Evolutionary conservation across 2,113 vertebrate species (phyloP).

Genomic region (Grallaria varia): DNA sequence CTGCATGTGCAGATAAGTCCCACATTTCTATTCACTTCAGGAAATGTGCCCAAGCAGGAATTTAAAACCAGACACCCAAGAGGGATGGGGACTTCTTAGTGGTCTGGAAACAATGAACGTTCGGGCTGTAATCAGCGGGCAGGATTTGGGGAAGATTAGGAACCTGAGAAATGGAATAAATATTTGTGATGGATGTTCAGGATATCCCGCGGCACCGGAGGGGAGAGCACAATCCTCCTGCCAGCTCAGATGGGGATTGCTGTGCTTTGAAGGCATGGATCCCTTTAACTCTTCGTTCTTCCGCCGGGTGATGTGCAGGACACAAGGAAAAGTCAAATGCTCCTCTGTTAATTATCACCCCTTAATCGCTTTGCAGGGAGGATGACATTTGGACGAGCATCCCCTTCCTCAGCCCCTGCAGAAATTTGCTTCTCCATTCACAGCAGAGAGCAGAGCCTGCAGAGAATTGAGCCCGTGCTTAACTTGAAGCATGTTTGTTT

Average conservation of each 20-base stretch:
- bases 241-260: fast-evolving
- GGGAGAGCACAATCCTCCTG: fast-evolving
- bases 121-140: neutral
- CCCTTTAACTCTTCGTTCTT: neutral
- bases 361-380: neutral
- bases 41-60: neutral
- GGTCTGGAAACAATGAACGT: neutral
- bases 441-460: neutral
- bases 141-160: neutral
- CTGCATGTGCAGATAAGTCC: neutral
- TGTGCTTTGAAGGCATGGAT: neutral
- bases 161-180: neutral
- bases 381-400: neutral
- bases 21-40: conserved; percentile 29
- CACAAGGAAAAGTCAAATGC: neutral
- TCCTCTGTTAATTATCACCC: neutral
- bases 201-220: fast-evolving
- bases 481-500: neutral
- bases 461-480: neutral
- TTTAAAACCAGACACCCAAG: conserved; percentile 17
- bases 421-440: neutral
- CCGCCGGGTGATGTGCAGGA: neutral
- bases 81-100: neutral
- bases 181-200: neutral
- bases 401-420: neutral